Conservation (phyloP, 2,113 vertebrate species). For the Aegotheles bennettii region DNA sequence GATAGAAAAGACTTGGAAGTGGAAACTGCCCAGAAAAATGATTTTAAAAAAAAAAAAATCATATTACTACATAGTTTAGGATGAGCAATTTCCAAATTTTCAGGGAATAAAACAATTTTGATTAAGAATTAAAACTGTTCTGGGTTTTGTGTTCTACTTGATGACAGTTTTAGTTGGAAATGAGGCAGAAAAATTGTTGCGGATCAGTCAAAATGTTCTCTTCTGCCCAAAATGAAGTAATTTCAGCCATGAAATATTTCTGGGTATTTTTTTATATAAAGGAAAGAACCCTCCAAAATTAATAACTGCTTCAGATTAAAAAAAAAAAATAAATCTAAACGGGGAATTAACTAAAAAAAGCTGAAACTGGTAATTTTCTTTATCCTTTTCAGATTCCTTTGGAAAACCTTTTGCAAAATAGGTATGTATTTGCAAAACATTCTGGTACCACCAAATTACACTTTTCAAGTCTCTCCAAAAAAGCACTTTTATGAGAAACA, state of each 20-base stretch:
- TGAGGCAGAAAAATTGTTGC: background rate
- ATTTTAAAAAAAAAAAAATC: background rate
- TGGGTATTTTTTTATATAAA: background rate
- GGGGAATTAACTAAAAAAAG: background rate
- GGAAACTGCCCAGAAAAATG: background rate
- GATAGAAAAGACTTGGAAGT: background rate
- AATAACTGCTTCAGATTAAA: background rate
- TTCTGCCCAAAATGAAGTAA: background rate
- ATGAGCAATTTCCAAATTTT: background rate
- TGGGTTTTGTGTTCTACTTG: background rate
- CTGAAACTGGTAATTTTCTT: background rate
- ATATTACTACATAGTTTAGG: background rate
- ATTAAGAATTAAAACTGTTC: background rate
- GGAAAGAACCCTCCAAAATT: background rate
- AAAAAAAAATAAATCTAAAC: background rate
- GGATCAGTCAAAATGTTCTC: background rate
- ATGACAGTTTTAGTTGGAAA: slow-evolving; percentile 21
- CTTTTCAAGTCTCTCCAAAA: background rate
- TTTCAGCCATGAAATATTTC: background rate
- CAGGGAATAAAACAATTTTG: background rate
- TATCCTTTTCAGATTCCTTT: background rate
- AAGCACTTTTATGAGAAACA: background rate
- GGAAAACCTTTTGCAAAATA: background rate
- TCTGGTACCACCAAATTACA: background rate
- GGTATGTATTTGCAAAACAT: background rate